Evolutionary conservation across 1,140 invertebrate species (phyloP).

Genomic region (Stegodyphus mimosarum): DNA sequence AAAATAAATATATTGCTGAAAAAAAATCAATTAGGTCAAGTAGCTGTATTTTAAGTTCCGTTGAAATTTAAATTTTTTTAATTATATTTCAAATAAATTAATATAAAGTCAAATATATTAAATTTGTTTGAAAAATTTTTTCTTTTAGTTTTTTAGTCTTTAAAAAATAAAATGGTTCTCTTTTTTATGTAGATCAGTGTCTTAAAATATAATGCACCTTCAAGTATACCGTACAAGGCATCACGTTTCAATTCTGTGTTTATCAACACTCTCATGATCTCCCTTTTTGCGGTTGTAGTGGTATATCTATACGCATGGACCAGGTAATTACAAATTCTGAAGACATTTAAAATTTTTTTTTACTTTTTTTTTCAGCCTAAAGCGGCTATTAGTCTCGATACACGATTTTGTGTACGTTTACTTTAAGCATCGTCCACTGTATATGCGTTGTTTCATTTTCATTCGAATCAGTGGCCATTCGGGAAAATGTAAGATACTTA

Average conservation of each 20-base stretch:
- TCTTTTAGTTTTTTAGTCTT: not conserved
- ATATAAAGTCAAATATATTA: not conserved
- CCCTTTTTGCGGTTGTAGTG: slow-evolving; percentile 69
- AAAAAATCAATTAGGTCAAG: not conserved
- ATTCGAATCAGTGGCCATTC: too few relatives aligned
- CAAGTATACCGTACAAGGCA: slow-evolving; percentile 81
- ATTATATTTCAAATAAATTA: not conserved
- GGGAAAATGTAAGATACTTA: too few relatives aligned
- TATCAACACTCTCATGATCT: slow-evolving; percentile 81
- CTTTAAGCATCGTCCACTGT: too few relatives aligned
- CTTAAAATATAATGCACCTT: slow-evolving; percentile 69
- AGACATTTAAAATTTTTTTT: too few relatives aligned
- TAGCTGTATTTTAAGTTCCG: not conserved
- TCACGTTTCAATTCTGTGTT: slow-evolving; percentile 85
- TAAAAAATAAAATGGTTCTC: not conserved
- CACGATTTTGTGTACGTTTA: too few relatives aligned
- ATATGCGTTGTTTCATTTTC: too few relatives aligned
- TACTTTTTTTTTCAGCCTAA: too few relatives aligned
- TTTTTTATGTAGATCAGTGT: slow-evolving; percentile 3
- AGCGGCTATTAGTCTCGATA: too few relatives aligned
- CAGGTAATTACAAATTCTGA: not conserved
- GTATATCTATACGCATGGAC: not conserved
- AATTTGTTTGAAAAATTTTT: not conserved
- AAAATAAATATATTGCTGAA: not conserved
- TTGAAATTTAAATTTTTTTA: not conserved